Percentiles rank a stretch among this genome's conserved stretches.
Conservation (phyloP, 1,140 invertebrate genomes). For the Odontomachus brunneus region DNA sequence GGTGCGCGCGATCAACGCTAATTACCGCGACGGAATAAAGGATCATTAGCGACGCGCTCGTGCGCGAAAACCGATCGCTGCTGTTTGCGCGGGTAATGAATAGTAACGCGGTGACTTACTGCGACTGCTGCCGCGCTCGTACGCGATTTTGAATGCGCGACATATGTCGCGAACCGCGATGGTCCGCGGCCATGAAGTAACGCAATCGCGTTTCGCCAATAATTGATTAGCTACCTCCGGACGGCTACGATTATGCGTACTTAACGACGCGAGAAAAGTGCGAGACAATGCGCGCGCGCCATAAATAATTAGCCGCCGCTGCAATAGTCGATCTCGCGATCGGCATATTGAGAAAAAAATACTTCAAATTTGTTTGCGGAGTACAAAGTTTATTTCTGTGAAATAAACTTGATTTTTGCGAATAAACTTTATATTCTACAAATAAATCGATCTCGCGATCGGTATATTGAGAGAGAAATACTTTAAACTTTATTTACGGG, state of each 20-base stretch:
- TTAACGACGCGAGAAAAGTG: constrained; percentile 23
- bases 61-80: constrained; percentile 48
- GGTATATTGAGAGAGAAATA: too few relatives aligned
- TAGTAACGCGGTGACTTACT: constrained; percentile 57
- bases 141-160: constrained; percentile 50
- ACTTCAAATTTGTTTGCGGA: too few relatives aligned
- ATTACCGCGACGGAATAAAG: constrained; percentile 56
- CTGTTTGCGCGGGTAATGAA: constrained; percentile 58
- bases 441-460: too few relatives aligned
- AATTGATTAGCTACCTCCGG: constrained; percentile 45
- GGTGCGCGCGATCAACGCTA: constrained; percentile 22
- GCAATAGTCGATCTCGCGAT: background rate
- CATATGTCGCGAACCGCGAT: constrained; percentile 14
- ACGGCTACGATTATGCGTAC: constrained; percentile 4
- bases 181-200: constrained; percentile 25
- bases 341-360: too few relatives aligned
- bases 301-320: constrained; percentile 2
- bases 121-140: background rate
- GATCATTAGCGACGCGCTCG: constrained; percentile 58
- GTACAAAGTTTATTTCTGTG: too few relatives aligned
- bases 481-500: too few relatives aligned
- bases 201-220: constrained; percentile 52
- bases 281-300: constrained; percentile 1
- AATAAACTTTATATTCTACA: too few relatives aligned
- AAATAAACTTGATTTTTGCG: too few relatives aligned